Evolutionary conservation across 2,113 vertebrate genomes (phyloP).

Genomic region (Actenoides hombroni): DNA sequence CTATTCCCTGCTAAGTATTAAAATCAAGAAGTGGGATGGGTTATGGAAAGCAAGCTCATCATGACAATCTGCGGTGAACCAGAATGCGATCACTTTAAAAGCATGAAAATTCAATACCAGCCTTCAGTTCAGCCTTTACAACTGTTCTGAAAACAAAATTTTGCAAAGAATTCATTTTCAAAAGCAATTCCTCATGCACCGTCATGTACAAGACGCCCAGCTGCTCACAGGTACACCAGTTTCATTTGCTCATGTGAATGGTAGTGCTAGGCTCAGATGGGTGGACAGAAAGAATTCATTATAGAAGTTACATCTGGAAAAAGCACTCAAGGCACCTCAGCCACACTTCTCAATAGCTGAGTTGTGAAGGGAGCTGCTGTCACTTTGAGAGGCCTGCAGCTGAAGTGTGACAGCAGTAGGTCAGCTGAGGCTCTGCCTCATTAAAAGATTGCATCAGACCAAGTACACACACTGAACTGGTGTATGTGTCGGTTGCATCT

Average conservation of each 20-base stretch:
- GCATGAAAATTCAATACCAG: neutral
- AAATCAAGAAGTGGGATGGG: neutral
- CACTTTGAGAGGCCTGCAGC: neutral
- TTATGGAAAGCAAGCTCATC: neutral
- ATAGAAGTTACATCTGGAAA: neutral
- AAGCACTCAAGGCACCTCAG: neutral
- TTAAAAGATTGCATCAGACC: neutral
- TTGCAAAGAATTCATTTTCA: neutral
- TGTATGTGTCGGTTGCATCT: accelerated
- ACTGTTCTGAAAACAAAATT: neutral
- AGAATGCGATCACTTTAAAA: neutral
- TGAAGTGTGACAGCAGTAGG: neutral
- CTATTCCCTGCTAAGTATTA: neutral
- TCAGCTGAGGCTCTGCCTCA: neutral
- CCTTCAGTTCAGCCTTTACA: neutral
- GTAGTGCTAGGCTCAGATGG: neutral
- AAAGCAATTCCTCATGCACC: neutral
- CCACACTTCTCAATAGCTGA: neutral
- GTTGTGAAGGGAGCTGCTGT: neutral
- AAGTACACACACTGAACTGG: neutral
- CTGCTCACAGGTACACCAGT: neutral
- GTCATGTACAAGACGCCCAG: accelerated
- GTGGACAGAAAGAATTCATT: neutral
- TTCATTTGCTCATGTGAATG: neutral
- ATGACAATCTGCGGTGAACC: neutral